These are phyloP conservation scores for Xylota sylvarum DNA, from an alignment of 2,888 invertebrate genomes.

Conservation along the genomic window DNA sequence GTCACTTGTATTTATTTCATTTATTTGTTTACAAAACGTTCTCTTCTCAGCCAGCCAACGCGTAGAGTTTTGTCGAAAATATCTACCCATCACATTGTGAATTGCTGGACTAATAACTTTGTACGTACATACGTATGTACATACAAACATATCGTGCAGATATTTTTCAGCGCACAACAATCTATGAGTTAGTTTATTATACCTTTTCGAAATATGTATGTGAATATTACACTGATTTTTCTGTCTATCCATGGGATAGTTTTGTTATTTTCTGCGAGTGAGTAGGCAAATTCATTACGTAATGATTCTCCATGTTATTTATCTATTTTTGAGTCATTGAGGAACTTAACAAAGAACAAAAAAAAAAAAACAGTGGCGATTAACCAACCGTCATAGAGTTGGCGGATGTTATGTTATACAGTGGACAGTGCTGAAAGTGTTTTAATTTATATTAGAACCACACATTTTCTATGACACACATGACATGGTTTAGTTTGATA, in stretches of 20 bases:
- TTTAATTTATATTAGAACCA: conserved; percentile 59
- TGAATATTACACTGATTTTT: conserved; percentile 19
- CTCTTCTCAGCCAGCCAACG: not conserved
- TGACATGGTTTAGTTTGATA: conserved; percentile 55
- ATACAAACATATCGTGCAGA: not conserved
- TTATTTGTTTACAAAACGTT: conserved; percentile 50
- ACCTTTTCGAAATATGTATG: conserved; percentile 35
- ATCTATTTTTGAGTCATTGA: conserved; percentile 52
- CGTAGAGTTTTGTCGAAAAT: conserved; percentile 1
- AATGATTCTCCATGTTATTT: conserved; percentile 50
- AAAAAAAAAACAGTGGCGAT: conserved; percentile 1
- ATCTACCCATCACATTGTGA: not conserved
- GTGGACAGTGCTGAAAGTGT: conserved; percentile 29
- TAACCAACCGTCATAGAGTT: conserved; percentile 39
- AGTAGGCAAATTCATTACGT: conserved; percentile 57
- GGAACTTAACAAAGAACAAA: conserved; percentile 42
- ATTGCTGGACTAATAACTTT: conserved; percentile 5
- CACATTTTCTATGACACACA: conserved; percentile 47
- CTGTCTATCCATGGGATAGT: conserved; percentile 43
- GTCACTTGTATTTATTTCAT: conserved; percentile 50
- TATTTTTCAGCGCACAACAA: not conserved
- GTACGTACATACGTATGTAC: not conserved
- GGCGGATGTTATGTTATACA: conserved; percentile 49
- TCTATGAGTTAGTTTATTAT: conserved; percentile 38
- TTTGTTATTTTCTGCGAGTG: conserved; percentile 22